Evolutionary conservation across 2,797 vertebrate genomes (phyloP).

Genomic region (Anisognathus igniventris): DNA sequence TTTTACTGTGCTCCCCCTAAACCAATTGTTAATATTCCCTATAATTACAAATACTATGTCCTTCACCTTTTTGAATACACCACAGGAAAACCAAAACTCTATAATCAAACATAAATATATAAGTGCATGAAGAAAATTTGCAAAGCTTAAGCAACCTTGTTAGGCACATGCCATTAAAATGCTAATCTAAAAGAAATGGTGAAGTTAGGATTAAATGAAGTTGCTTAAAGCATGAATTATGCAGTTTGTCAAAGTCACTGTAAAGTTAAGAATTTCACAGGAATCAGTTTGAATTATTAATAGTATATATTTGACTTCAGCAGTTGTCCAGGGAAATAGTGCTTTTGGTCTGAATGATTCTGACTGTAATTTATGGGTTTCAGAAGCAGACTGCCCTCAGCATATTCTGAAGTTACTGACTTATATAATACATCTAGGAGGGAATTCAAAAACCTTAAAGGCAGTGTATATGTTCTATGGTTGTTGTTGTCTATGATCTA

Average conservation of each 20-base stretch:
- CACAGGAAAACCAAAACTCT: neutral
- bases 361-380: neutral
- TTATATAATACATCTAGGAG: neutral
- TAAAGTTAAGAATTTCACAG: neutral
- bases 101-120: neutral
- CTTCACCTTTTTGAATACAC: neutral
- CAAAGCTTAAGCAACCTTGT: neutral
- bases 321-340: neutral
- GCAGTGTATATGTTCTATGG: neutral
- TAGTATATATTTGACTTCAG: neutral
- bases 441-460: neutral
- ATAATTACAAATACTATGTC: neutral
- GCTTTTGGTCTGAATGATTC: neutral
- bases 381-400: neutral
- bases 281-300: neutral
- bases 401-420: neutral
- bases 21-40: neutral
- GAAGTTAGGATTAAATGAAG: neutral
- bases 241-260: neutral
- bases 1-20: neutral
- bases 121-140: neutral
- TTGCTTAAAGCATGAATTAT: neutral
- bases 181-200: neutral
- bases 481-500: neutral
- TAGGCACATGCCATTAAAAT: neutral